phyloP scores from a whole-genome alignment of 53 echinoderm and acorn worm species.

The Holothuria leucospilota region DNA sequence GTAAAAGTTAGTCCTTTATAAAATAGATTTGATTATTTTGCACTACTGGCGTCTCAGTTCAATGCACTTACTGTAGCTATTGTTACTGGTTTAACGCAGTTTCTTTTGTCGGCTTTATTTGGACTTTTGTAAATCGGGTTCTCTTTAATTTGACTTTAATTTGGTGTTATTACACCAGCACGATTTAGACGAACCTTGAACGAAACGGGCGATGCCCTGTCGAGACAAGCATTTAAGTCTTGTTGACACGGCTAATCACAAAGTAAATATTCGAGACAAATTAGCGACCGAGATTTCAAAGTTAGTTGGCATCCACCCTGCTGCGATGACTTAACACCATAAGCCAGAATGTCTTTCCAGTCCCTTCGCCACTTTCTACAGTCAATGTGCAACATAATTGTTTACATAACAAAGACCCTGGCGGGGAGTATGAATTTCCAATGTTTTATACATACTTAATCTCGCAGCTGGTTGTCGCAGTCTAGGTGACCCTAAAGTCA shows the following conservation, averaged over 20 bases:
- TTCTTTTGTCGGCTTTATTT: too few relatives aligned
- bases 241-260: slow-evolving; percentile 33
- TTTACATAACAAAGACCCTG: slow-evolving; percentile 27
- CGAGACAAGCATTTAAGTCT: background rate
- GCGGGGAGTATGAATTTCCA: background rate
- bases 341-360: too few relatives aligned
- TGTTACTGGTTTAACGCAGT: too few relatives aligned
- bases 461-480: slow-evolving; percentile 34
- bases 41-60: background rate
- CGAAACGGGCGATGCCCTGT: slow-evolving; percentile 4
- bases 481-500: slow-evolving; percentile 14
- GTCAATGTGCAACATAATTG: slow-evolving; percentile 37
- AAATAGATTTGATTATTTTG: too few relatives aligned
- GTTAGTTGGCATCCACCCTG: slow-evolving; percentile 6
- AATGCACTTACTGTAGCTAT: background rate
- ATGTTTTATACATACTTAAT: slow-evolving; percentile 9
- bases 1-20: too few relatives aligned
- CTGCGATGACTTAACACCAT: too few relatives aligned
- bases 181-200: background rate
- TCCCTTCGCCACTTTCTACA: too few relatives aligned
- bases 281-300: slow-evolving; percentile 7
- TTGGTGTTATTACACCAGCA: background rate
- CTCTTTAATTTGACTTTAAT: slow-evolving; percentile 27
- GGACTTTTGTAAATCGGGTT: background rate
- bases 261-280: slow-evolving; percentile 6